phyloP scores from a whole-genome alignment of 2,888 invertebrate genomes.

The Andrena hattorfiana region DNA sequence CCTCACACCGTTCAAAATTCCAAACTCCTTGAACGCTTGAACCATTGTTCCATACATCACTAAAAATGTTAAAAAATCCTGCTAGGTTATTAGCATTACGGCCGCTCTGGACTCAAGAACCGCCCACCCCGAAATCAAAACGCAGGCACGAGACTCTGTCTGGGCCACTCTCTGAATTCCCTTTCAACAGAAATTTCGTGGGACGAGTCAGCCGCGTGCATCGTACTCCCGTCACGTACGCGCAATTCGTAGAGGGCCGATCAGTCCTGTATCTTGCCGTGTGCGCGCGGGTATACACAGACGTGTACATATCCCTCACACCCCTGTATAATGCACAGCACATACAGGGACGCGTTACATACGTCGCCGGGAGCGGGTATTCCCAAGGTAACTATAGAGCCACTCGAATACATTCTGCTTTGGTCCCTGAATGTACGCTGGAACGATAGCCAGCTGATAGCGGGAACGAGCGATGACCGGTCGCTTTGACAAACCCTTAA shows the following conservation, averaged over 20 bases:
- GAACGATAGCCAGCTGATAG: constrained; percentile 79
- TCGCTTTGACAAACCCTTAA: constrained; percentile 72
- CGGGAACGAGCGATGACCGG: constrained; percentile 68
- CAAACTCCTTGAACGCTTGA: not conserved
- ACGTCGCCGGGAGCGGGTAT: constrained; percentile 65
- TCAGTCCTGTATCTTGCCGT: constrained; percentile 49
- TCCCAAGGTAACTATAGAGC: constrained; percentile 75
- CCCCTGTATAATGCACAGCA: constrained; percentile 21
- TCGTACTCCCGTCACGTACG: constrained; percentile 69
- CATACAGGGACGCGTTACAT: constrained; percentile 48
- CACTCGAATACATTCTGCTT: constrained; percentile 74
- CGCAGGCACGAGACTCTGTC: constrained; percentile 6
- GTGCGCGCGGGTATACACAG: constrained; percentile 26
- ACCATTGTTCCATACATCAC: too few relatives aligned
- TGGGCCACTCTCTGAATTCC: constrained; percentile 37
- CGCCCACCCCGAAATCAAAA: constrained; percentile 16
- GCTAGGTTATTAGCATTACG: too few relatives aligned
- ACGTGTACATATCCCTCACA: constrained; percentile 23
- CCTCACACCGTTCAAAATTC: not conserved
- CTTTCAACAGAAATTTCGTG: constrained; percentile 62
- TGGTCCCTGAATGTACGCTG: constrained; percentile 66
- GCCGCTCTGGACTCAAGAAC: constrained; percentile 4
- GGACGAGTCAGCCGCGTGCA: constrained; percentile 44
- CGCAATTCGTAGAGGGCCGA: constrained; percentile 72
- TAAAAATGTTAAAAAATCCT: too few relatives aligned